Evolutionary conservation across 2,113 vertebrate species (phyloP).

Genomic region (Peromyscus californicus): DNA sequence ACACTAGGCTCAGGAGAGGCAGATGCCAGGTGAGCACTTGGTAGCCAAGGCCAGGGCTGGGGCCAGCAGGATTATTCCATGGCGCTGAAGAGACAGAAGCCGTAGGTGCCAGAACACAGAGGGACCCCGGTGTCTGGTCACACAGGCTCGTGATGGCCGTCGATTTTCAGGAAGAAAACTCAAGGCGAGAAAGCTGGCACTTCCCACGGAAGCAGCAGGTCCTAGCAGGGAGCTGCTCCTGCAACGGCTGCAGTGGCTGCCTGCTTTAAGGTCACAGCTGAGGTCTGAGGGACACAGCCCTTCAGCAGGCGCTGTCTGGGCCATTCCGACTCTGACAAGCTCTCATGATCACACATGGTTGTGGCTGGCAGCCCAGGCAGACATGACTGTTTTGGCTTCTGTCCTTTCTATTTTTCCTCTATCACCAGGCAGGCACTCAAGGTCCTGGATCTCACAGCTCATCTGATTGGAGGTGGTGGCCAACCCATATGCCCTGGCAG

Average conservation of each 20-base stretch:
- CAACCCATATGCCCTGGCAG: rapidly evolving
- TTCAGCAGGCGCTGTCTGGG: background rate
- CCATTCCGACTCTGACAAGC: background rate
- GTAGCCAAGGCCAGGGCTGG: background rate
- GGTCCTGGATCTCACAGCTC: constrained; percentile 11
- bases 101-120: background rate
- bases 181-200: background rate
- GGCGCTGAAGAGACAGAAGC: background rate
- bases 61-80: background rate
- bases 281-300: background rate
- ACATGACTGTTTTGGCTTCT: constrained; percentile 49
- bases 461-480: background rate
- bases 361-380: constrained; percentile 32
- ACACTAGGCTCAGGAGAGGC: background rate
- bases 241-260: background rate
- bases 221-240: background rate
- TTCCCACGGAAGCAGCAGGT: background rate
- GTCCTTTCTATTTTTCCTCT: constrained; percentile 25
- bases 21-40: background rate
- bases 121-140: background rate
- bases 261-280: background rate
- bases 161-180: background rate
- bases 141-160: background rate
- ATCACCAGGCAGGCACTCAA: background rate
- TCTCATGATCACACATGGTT: background rate